These are phyloP conservation scores for Probosciger aterrimus DNA, from an alignment of 2,113 vertebrate genomes.

Conservation along the genomic window DNA sequence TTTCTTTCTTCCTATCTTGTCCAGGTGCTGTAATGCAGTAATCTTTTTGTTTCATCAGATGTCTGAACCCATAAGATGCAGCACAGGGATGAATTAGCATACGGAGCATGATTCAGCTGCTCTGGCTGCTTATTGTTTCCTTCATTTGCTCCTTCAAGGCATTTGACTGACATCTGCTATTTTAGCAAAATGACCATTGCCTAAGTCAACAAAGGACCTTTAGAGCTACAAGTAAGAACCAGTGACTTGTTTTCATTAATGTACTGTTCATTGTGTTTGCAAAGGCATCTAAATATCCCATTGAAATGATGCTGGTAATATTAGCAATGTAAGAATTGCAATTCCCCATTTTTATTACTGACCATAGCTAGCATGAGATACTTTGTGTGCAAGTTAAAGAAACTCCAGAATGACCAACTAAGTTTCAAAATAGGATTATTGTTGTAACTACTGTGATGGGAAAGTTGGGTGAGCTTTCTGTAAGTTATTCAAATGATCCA, in stretches of 20 bases:
- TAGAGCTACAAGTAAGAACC: not conserved
- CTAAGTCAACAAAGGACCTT: conserved; percentile 8
- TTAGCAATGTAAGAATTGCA: not conserved
- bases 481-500: not conserved
- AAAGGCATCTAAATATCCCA: not conserved
- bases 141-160: not conserved
- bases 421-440: not conserved
- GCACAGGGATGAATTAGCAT: not conserved
- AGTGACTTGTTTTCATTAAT: not conserved
- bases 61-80: not conserved
- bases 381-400: not conserved
- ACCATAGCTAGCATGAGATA: not conserved
- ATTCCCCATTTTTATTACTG: not conserved
- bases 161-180: not conserved
- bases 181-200: not conserved
- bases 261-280: not conserved
- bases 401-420: not conserved
- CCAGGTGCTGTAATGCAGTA: not conserved
- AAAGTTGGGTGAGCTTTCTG: not conserved
- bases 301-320: not conserved
- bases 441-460: not conserved
- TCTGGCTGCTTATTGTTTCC: not conserved
- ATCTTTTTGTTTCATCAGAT: not conserved
- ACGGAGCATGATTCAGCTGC: not conserved
- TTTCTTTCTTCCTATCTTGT: not conserved